These are phyloP conservation scores for Globia sparganii DNA, from an alignment of 2,888 invertebrate genomes.

Conservation along the genomic window DNA sequence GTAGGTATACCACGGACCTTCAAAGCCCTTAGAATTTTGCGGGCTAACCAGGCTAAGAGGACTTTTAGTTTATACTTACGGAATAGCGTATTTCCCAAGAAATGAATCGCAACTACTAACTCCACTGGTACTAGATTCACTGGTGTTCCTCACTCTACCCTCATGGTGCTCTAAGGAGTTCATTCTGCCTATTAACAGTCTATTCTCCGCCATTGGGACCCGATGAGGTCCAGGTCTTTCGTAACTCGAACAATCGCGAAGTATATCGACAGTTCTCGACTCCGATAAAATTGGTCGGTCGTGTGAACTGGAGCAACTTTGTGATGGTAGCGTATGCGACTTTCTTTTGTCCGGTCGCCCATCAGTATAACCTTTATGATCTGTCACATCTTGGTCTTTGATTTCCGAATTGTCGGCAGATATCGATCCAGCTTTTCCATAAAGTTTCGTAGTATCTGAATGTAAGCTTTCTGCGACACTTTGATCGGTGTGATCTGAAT, in stretches of 20 bases:
- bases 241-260: slow-evolving; percentile 82
- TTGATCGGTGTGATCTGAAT: slow-evolving; percentile 87
- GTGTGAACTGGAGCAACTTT: slow-evolving; percentile 89
- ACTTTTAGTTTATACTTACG: slow-evolving; percentile 80
- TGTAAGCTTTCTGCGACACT: slow-evolving; percentile 85
- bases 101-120: slow-evolving; percentile 95
- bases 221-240: slow-evolving; percentile 79
- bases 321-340: slow-evolving; percentile 90
- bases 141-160: slow-evolving; percentile 86
- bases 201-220: slow-evolving; percentile 75
- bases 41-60: background rate
- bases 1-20: background rate
- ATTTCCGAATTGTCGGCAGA: slow-evolving; percentile 72
- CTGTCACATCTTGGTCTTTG: slow-evolving; percentile 81
- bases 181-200: slow-evolving; percentile 80
- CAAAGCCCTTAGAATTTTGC: background rate
- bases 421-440: slow-evolving; percentile 72
- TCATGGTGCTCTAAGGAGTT: slow-evolving; percentile 86
- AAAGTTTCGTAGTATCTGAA: slow-evolving; percentile 78
- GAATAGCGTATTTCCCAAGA: slow-evolving; percentile 90
- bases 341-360: slow-evolving; percentile 83
- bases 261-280: slow-evolving; percentile 92
- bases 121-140: slow-evolving; percentile 95
- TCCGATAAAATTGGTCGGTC: slow-evolving; percentile 92
- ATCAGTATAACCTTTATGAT: slow-evolving; percentile 72